These are phyloP conservation scores for Stichodactyla helianthus DNA, from an alignment of 64 coral and sea anemone species.

Conservation along the genomic window DNA sequence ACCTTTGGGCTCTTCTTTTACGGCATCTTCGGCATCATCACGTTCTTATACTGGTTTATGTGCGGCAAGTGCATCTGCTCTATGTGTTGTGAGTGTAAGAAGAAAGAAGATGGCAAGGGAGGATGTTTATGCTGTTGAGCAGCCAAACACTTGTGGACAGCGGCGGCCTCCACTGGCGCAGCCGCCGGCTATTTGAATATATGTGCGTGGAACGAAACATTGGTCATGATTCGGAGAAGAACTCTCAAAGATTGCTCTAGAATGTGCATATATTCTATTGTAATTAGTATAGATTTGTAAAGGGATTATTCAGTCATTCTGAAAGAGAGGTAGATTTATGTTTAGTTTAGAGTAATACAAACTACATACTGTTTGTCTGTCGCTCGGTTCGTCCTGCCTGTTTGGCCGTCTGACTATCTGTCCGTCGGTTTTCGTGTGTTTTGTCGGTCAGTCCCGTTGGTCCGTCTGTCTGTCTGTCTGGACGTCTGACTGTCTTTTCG, in stretches of 20 bases:
- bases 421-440: too few species aligned
- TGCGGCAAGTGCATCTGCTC: slow-evolving; percentile 64
- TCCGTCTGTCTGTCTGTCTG: too few species aligned
- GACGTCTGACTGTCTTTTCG: too few species aligned
- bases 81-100: slow-evolving; percentile 65
- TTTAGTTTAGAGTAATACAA: too few species aligned
- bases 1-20: slow-evolving; percentile 93
- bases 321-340: too few species aligned
- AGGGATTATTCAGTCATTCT: too few species aligned
- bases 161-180: not conserved
- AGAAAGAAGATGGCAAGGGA: slow-evolving; percentile 60
- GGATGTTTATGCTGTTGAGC: slow-evolving; percentile 72
- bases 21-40: slow-evolving; percentile 65
- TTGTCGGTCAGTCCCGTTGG: too few species aligned
- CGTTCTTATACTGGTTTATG: slow-evolving; percentile 62
- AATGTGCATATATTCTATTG: not conserved
- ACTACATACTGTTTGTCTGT: too few species aligned
- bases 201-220: not conserved
- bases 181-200: not conserved
- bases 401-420: too few species aligned
- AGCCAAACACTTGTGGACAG: not conserved
- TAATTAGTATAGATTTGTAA: too few species aligned
- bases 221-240: not conserved
- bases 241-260: not conserved
- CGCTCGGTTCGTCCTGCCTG: too few species aligned